phyloP scores from a whole-genome alignment of 1,140 invertebrate genomes.

The Cecropterus lyciades region DNA sequence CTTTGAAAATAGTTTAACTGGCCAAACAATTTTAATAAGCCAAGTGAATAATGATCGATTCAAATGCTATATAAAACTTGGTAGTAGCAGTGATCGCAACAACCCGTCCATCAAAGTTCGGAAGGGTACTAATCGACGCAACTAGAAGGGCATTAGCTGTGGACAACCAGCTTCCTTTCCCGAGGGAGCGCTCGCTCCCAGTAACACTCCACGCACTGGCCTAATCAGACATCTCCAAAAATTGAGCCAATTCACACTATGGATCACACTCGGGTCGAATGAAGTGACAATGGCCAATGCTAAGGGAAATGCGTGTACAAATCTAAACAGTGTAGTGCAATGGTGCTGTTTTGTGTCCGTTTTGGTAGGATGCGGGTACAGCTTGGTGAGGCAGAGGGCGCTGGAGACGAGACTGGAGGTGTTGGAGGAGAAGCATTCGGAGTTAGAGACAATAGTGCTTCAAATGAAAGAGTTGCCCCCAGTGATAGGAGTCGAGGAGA shows the following conservation, averaged over 20 bases:
- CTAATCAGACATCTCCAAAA: constrained; percentile 43
- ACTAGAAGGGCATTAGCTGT: constrained; percentile 77
- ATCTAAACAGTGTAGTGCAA: constrained; percentile 65
- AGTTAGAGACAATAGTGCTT: constrained; percentile 45
- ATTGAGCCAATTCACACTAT: constrained; percentile 34
- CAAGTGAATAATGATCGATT: neutral
- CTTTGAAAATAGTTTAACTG: no score
- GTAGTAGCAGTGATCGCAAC: constrained; percentile 40
- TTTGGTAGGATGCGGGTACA: constrained; percentile 62
- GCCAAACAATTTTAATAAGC: no score
- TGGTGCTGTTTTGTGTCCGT: constrained; percentile 70
- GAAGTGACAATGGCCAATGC: constrained; percentile 51
- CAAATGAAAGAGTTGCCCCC: constrained; percentile 32
- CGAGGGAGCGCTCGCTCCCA: constrained; percentile 60
- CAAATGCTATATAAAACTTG: neutral
- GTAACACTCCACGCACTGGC: constrained; percentile 38
- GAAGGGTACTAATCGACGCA: constrained; percentile 76
- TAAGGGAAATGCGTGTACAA: constrained; percentile 41
- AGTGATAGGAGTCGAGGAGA: constrained; percentile 31
- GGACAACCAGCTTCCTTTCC: constrained; percentile 76
- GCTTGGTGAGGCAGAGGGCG: constrained; percentile 59
- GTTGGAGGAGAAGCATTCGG: constrained; percentile 57
- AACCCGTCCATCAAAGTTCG: constrained; percentile 75
- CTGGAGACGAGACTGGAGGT: constrained; percentile 62
- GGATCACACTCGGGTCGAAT: constrained; percentile 23